phyloP scores from a whole-genome alignment of 1,140 invertebrate genomes.

The Dinothrombium tinctorium region DNA sequence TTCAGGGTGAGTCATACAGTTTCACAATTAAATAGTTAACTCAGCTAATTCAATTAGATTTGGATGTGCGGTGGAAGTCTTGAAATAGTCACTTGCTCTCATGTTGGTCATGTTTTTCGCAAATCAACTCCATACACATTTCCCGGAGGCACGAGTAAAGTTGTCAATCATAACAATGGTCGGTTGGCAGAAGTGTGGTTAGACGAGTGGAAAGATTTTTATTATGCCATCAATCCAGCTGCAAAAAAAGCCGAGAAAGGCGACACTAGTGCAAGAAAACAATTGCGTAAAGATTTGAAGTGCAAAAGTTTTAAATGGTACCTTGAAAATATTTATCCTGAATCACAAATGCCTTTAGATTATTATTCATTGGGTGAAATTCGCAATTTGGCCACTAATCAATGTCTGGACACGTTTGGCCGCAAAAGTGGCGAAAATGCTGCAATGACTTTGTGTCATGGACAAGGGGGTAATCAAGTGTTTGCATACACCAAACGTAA shows the following conservation, averaged over 20 bases:
- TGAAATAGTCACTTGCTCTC: constrained; percentile 71
- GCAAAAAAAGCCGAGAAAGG: constrained; percentile 62
- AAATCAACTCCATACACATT: constrained; percentile 98
- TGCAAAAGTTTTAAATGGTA: constrained; percentile 98
- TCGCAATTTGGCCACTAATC: constrained; percentile 57
- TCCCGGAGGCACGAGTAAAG: constrained; percentile 86
- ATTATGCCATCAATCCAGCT: constrained; percentile 91
- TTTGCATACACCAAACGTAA: constrained; percentile 87
- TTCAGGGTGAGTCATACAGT: background rate
- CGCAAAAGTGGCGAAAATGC: constrained; percentile 76
- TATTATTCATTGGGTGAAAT: constrained; percentile 91
- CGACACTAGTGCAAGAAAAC: constrained; percentile 48
- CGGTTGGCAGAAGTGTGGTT: constrained; percentile 89
- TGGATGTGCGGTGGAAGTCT: constrained; percentile 89
- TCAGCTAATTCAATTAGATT: constrained; percentile 45
- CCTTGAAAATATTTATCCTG: constrained; percentile 54
- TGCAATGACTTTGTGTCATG: constrained; percentile 84
- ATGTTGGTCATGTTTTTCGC: constrained; percentile 88
- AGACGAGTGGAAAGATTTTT: constrained; percentile 93
- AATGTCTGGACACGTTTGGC: constrained; percentile 85
- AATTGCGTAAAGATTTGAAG: constrained; percentile 51
- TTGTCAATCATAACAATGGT: constrained; percentile 96
- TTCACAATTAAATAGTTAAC: background rate
- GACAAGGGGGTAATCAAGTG: constrained; percentile 88
- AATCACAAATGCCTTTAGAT: constrained; percentile 87